Evolutionary conservation across 2,113 vertebrate species (phyloP), one percentile per base, ranked within the genome.

Genomic region (Amblyornis subalaris): DNA sequence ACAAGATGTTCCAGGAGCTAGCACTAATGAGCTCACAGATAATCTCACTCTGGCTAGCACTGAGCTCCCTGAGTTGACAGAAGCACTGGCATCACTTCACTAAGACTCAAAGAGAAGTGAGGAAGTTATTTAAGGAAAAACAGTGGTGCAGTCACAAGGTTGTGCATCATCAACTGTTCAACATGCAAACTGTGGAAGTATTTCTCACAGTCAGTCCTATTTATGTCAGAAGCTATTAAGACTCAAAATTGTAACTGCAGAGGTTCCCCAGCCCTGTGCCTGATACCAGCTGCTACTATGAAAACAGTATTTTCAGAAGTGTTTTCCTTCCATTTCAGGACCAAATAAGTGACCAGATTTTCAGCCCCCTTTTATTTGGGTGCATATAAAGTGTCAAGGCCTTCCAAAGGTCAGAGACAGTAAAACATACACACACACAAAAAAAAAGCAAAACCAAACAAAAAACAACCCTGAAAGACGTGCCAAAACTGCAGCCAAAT

Each of bases 221-320:
- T 96, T 95, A 76, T 70, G 88, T 95, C 94, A 93, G 79, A 92
- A 94, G 24, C 22, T 83, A 88, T 91, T 89, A 91, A 60, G 85
- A 53, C 29, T 94, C 92, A 80, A 85, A 94, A 75, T 6, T 33
- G 11, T 78, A 79, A 50, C 66, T 38, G 33, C 1, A 2, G 74
- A 89, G 33, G 18, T 79, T 83, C 66, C 70, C 54, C 67, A 2
- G 42, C 21, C 66, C 67, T 76, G 21, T 65, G 50, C 38, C 42
- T 40, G 45, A 88, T 69, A 62, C 25, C 82, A 88, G 58, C 54
- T 83, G 42, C 54, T 80, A 44, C 74, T 58, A 53, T 14, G n/a
- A 90, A 93, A 96, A 62, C 6, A 44, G 1, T 55, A 24, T 79
- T 90, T 90, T 76, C 42, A 31, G 50, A 72, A 45, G 60, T 67